Percentiles rank a stretch among this genome's conserved stretches.
phyloP scores from a whole-genome alignment of 2,113 vertebrate species.

The Rynchops niger region DNA sequence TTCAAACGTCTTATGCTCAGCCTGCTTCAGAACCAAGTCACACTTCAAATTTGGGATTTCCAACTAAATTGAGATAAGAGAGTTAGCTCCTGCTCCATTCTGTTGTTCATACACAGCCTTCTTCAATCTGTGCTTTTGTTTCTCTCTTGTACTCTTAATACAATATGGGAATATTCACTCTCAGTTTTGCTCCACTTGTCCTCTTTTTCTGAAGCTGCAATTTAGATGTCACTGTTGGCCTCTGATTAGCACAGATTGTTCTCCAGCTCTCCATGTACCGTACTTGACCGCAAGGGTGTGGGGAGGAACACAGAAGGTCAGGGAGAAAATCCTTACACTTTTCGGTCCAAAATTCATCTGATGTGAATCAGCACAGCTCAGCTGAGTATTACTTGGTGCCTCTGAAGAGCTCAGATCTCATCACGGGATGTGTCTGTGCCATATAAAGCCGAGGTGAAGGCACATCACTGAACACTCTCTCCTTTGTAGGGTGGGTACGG shows the following conservation, averaged over 20 bases:
- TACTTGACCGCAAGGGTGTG: neutral
- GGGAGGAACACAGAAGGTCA: neutral
- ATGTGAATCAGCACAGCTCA: neutral
- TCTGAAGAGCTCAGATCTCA: neutral
- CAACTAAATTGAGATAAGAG: neutral
- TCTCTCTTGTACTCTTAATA: neutral
- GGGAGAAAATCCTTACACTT: neutral
- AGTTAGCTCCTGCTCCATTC: neutral
- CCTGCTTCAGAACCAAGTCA: neutral
- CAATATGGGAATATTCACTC: neutral
- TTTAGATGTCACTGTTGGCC: neutral
- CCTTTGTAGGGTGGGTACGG: neutral
- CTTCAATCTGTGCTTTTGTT: neutral
- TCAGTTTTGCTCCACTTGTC: neutral
- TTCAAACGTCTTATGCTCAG: neutral
- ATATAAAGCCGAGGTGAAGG: neutral
- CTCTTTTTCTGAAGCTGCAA: neutral
- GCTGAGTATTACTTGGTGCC: neutral
- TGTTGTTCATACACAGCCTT: neutral
- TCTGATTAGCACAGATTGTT: neutral
- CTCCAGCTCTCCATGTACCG: neutral
- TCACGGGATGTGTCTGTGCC: neutral
- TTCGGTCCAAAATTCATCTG: neutral
- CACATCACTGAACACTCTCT: neutral
- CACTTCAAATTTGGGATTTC: neutral